Evolutionary conservation across 2,113 vertebrate genomes (phyloP), one percentile per base, ranked within the genome.

Genomic region (Menura novaehollandiae): DNA sequence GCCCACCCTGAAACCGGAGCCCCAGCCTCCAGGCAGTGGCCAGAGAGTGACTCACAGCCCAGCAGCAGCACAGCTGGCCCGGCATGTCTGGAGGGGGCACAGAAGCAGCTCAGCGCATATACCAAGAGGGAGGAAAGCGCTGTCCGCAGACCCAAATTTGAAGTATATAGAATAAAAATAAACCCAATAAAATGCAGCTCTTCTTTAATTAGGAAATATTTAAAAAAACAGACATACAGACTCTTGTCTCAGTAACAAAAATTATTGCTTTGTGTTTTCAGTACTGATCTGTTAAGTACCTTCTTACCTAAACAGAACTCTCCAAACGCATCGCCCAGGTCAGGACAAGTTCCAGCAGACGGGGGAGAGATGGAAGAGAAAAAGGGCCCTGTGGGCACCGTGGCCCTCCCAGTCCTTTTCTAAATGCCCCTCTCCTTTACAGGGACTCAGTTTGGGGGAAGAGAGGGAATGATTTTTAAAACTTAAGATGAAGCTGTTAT

Each of bases 211-310:
- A 98, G 97, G 98, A 98, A 98, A 97, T 95, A 96, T 97, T 97
- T 68, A 97, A 97, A 97, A 98, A 97, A 97, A 95, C 95, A 97
- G 97, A 97, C 95, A 89, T 98, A 98, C 97, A 98, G 98, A 98
- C 96, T 97, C 97, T 94, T 95, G 97, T 98, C 98, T 98, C 97
- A 96, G 98, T 98, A 98, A 98, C 98, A 98, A 98, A 98, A 98
- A 98, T 98, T 98, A 98, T 98, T 98, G 98, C 98, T 98, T 98
- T 98, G 98, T 98, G 98, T 98, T 98, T 98, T 98, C 97, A 97
- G 98, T 98, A 98, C 98, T 97, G 90, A 96, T 95, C 92, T 96
- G 95, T 97, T 97, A 98, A 97, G 97, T 97, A 97, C 97, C 97
- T 97, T 97, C 91, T 94, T 95, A 96, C 93, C 93, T 95, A 96